Base-by-base conservation (phyloP, 1,140 invertebrate species). In the Chionoecetes opilio region DNA sequence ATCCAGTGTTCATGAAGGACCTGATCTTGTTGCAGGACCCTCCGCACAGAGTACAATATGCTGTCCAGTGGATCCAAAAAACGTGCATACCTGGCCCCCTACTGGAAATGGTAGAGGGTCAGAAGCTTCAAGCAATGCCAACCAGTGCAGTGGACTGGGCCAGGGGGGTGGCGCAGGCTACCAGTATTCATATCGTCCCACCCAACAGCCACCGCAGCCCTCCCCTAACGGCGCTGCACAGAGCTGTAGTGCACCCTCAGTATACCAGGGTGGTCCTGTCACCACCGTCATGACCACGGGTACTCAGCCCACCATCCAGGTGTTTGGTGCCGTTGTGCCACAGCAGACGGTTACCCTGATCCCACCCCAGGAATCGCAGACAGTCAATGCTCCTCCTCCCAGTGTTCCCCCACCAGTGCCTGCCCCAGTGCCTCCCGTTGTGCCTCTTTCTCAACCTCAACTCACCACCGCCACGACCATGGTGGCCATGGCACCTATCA, bases 81-180 rank as follows among this genome's bases (percentile, higher is more conserved):
- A 99, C 98, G 98, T 98, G 98, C 98, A 98, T 99, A 98, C 98
- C 99, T 98, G 98, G 98, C 98, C 98, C 98, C 98, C 98, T 99
- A 98, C 98, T 98, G 98, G 98, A 98, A 97, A 97, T 97, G 98
- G 97, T 98, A 98, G 98, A 98, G 98, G 97, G 97, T 98, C 97
- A 97, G 97, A 97, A 96, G 96, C 96, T 96, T 96, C 21, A 97
- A 87, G 34, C 82, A 92, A 91, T 38, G 17, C 82, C 11, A 84
- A 92, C n/a, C 63, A 92, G 75, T 92, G 91, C 82, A 92, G 91
- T 88, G 84, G 93, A 46, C 86, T 86, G 41, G 82, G 82, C 6
- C 46, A 93, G 82, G 88, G 88, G 9, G 35, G 88, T 34, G 93
- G 87, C 38, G 26, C 46, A 38, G 53, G 82, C 96, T 97, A 97